Evolutionary conservation across 2,113 vertebrate genomes (phyloP).

Genomic region (Myiozetetes cayanensis): DNA sequence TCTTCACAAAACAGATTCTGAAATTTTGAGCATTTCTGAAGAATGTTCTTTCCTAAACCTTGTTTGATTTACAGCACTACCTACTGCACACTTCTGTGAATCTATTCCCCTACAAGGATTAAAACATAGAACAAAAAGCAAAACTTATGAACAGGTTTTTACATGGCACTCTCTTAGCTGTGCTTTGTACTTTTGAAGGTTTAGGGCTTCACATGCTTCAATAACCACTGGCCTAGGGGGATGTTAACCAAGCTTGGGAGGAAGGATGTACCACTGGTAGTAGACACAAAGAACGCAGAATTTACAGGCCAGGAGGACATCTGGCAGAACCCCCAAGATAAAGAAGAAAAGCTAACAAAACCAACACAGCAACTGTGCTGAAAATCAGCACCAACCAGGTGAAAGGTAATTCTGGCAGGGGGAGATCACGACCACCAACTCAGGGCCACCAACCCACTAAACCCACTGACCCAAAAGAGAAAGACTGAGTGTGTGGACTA

Average conservation of each 20-base stretch:
- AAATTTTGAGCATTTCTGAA: not conserved
- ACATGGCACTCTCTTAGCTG: not conserved
- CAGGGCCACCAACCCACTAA: not conserved
- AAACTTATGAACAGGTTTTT: not conserved
- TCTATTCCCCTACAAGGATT: not conserved
- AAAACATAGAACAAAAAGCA: not conserved
- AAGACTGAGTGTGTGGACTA: not conserved
- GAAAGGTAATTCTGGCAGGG: not conserved
- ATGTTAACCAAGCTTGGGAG: not conserved
- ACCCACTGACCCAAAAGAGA: not conserved
- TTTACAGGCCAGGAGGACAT: not conserved
- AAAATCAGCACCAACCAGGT: not conserved
- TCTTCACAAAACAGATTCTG: not conserved
- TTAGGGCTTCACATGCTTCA: not conserved
- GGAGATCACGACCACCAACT: not conserved
- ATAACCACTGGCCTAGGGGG: too few species aligned
- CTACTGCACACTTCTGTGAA: not conserved
- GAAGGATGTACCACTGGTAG: accelerated
- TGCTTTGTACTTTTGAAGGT: not conserved
- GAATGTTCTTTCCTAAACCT: not conserved
- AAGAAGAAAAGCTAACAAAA: not conserved
- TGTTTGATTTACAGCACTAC: not conserved
- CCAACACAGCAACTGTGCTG: not conserved
- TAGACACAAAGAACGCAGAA: not conserved
- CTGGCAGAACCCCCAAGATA: not conserved